phyloP scores from a whole-genome alignment of 2,797 vertebrate species.

The Liparis tanakae region DNA sequence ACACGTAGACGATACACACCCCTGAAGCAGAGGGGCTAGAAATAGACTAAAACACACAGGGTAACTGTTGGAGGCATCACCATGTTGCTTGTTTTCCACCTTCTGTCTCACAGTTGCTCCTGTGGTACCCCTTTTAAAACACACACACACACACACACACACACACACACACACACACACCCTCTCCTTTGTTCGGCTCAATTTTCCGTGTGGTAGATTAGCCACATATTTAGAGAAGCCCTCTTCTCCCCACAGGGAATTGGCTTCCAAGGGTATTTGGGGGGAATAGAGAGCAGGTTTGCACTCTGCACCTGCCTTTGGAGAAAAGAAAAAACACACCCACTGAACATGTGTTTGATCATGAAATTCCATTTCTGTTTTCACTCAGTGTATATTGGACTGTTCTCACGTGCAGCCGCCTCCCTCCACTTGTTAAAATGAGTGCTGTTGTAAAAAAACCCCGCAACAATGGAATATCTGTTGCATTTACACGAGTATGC shows the following conservation, averaged over 20 bases:
- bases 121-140: conserved; percentile 43
- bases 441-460: background rate
- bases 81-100: conserved; percentile 49
- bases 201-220: conserved; percentile 64
- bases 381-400: background rate
- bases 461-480: background rate
- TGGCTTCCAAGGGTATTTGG: conserved; percentile 70
- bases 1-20: background rate
- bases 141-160: background rate
- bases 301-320: conserved; percentile 67
- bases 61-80: conserved; percentile 55
- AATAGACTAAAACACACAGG: conserved; percentile 63
- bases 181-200: conserved; percentile 38
- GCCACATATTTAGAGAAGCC: conserved; percentile 76
- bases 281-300: conserved; percentile 53
- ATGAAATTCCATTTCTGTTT: conserved; percentile 35
- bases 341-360: conserved; percentile 44
- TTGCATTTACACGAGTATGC: conserved; percentile 1
- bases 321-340: conserved; percentile 58
- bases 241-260: conserved; percentile 56
- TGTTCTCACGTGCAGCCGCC: background rate
- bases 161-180: background rate
- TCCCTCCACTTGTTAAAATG: background rate
- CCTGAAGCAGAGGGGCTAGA: conserved; percentile 41
- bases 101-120: conserved; percentile 42